Conservation (phyloP, 2,113 vertebrate species). For the Odocoileus hemionus region DNA sequence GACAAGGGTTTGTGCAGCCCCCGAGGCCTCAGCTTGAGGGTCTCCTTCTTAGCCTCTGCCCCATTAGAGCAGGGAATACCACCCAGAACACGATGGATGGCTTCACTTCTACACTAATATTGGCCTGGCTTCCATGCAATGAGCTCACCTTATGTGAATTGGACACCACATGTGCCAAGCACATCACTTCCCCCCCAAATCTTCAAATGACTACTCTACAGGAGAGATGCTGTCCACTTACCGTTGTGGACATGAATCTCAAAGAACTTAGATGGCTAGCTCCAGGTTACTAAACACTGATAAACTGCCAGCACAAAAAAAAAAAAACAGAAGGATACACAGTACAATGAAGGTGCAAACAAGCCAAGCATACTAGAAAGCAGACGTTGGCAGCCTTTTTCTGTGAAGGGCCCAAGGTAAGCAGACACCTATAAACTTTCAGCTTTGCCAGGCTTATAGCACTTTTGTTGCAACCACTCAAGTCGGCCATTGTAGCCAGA, state of each 20-base stretch:
- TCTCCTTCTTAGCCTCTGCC: neutral
- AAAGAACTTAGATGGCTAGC: neutral
- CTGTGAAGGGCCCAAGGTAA: neutral
- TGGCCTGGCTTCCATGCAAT: fast-evolving
- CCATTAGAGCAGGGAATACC: fast-evolving
- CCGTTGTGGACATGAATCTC: neutral
- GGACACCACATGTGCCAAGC: fast-evolving
- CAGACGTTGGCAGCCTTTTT: neutral
- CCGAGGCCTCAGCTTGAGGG: neutral
- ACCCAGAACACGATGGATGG: fast-evolving
- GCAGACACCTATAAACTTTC: neutral
- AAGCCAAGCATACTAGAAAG: fast-evolving
- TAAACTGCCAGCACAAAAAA: neutral
- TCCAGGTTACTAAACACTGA: neutral
- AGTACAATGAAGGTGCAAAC: too few relatives aligned
- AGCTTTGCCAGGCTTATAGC: neutral
- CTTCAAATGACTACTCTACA: neutral
- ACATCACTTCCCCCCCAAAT: fast-evolving
- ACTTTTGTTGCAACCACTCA: neutral
- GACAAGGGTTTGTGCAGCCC: neutral
- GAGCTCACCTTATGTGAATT: neutral
- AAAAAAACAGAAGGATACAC: neutral
- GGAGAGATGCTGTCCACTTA: neutral
- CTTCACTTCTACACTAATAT: too few relatives aligned
- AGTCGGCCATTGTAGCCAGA: neutral